Evolutionary conservation across 2,888 invertebrate species (phyloP).

Genomic region (Aleiodes testaceus): DNA sequence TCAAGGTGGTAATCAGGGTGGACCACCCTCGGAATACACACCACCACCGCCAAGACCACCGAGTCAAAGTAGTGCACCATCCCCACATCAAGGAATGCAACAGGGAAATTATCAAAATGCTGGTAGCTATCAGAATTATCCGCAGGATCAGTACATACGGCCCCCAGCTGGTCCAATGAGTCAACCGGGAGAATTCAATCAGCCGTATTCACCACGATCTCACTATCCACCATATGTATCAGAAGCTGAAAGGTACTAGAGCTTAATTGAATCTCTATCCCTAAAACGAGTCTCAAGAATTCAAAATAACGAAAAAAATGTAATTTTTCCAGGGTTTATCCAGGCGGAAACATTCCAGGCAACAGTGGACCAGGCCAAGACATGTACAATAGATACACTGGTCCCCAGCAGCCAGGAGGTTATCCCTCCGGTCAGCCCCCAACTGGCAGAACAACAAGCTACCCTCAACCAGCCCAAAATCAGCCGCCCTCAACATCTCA

Average conservation of each 20-base stretch:
- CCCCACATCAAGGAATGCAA: slow-evolving; percentile 78
- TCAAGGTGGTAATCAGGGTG: slow-evolving; percentile 76
- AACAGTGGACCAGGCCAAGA: slow-evolving; percentile 70
- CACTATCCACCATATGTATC: slow-evolving; percentile 73
- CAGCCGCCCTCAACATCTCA: slow-evolving; percentile 83
- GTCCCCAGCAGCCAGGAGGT: slow-evolving; percentile 67
- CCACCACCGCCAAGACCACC: slow-evolving; percentile 82
- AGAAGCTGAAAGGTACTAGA: slow-evolving; percentile 69
- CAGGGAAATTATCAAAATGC: slow-evolving; percentile 71
- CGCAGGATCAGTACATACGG: slow-evolving; percentile 73
- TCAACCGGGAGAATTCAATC: slow-evolving; percentile 72
- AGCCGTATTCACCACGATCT: slow-evolving; percentile 73
- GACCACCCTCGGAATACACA: slow-evolving; percentile 78
- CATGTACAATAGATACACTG: slow-evolving; percentile 71
- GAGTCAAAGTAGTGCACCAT: slow-evolving; percentile 78
- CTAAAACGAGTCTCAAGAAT: no score
- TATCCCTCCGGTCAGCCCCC: slow-evolving; percentile 65
- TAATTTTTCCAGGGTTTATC: slow-evolving; percentile 66
- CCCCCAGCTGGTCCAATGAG: slow-evolving; percentile 67
- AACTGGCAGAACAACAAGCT: slow-evolving; percentile 71
- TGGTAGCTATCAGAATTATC: slow-evolving; percentile 73
- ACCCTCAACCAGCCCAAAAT: slow-evolving; percentile 76
- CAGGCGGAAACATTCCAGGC: slow-evolving; percentile 68
- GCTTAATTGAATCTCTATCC: no score
- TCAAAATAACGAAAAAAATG: slow-evolving; percentile 1